A percentile compares a stretch with the other conserved stretches of the same genome.
Conservation (phyloP, 1,140 invertebrate species). For the Camponotus pennsylvanicus region DNA sequence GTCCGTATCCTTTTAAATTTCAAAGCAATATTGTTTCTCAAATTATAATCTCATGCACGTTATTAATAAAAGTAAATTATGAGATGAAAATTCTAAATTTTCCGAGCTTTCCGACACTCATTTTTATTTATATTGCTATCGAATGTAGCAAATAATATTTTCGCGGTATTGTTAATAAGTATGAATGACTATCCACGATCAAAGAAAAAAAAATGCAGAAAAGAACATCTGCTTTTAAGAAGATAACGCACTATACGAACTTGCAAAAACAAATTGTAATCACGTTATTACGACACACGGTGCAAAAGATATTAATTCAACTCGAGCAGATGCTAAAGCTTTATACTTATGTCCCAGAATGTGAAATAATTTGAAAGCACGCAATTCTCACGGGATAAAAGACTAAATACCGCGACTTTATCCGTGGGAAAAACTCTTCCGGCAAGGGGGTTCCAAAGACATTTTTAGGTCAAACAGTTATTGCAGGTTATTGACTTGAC, state of each 20-base stretch:
- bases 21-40: not conserved
- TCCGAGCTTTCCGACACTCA: not conserved
- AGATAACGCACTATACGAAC: not conserved
- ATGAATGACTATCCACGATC: slow-evolving; percentile 13
- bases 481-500: slow-evolving; percentile 73
- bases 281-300: not conserved
- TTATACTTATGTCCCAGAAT: not conserved
- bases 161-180: not conserved
- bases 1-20: not conserved
- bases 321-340: not conserved
- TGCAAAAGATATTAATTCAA: not conserved
- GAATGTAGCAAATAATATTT: not conserved
- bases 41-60: not conserved
- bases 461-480: slow-evolving; percentile 75
- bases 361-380: not conserved
- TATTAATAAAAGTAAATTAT: not conserved
- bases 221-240: not conserved
- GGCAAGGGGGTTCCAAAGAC: slow-evolving; percentile 52
- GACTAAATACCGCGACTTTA: not conserved
- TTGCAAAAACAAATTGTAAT: not conserved
- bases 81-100: not conserved
- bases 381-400: not conserved
- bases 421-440: slow-evolving; percentile 45
- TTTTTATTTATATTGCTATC: slow-evolving; percentile 21
- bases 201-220: not conserved